A percentile compares a stretch with the other conserved stretches of the same genome.
Evolutionary conservation across 2,797 vertebrate genomes (phyloP).

Genomic region (Melanotaenia nigrans): DNA sequence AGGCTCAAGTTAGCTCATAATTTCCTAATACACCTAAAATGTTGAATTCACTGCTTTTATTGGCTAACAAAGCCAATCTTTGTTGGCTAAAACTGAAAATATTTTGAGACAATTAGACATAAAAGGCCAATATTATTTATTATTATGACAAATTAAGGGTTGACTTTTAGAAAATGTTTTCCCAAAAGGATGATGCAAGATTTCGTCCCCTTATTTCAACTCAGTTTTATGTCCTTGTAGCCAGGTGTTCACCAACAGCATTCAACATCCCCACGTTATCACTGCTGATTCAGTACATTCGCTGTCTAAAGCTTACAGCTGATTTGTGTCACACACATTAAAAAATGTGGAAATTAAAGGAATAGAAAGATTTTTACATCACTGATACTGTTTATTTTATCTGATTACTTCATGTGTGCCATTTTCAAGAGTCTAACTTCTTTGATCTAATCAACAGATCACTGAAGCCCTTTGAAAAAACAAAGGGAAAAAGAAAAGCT

Average conservation of each 20-base stretch:
- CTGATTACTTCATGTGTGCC: constrained; percentile 9
- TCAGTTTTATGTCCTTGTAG: background rate
- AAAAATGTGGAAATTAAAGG: background rate
- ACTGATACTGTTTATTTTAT: background rate
- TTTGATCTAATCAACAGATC: constrained; percentile 31
- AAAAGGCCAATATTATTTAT: background rate
- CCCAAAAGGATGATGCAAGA: background rate
- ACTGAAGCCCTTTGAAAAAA: background rate
- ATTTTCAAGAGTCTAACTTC: background rate
- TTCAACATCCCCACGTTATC: background rate
- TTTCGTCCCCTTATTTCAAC: background rate
- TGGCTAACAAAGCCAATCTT: background rate
- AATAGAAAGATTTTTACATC: background rate
- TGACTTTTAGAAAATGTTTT: background rate
- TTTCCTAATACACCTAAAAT: background rate
- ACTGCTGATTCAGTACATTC: background rate
- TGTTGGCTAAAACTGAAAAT: background rate
- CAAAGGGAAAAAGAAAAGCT: background rate
- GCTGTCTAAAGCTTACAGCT: background rate
- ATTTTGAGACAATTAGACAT: background rate
- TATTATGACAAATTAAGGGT: background rate
- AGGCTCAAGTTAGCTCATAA: background rate
- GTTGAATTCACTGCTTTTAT: background rate
- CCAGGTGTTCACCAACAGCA: constrained; percentile 5
- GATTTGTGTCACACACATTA: constrained; percentile 5